These are phyloP conservation scores for Labroides dimidiatus DNA, from an alignment of 2,797 vertebrate species.

Conservation along the genomic window DNA sequence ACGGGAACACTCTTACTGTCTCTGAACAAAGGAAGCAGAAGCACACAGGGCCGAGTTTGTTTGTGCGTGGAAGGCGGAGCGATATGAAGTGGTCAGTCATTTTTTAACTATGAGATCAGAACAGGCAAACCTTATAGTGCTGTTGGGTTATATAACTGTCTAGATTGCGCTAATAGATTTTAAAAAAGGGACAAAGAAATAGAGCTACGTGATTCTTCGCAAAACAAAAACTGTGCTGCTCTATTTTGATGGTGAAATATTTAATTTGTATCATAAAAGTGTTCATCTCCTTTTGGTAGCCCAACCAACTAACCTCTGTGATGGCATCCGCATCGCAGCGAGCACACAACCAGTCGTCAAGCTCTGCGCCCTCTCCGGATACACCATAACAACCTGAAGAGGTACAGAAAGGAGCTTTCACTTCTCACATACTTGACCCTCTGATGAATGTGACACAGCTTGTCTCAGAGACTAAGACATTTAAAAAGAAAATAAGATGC, in stretches of 20 bases:
- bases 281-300: neutral
- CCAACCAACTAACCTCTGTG: constrained; percentile 86
- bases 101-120: neutral
- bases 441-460: neutral
- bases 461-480: neutral
- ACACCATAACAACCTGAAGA: constrained; percentile 94
- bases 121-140: neutral
- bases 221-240: no score
- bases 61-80: neutral
- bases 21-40: constrained; percentile 8
- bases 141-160: neutral
- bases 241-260: neutral
- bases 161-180: neutral
- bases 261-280: neutral
- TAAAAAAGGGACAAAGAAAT: no score
- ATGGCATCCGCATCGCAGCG: constrained; percentile 93
- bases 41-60: constrained; percentile 1
- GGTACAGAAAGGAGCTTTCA: constrained; percentile 25
- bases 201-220: no score
- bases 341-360: constrained; percentile 92
- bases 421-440: neutral
- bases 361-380: constrained; percentile 83
- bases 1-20: neutral
- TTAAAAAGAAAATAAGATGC: neutral
- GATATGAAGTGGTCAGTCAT: neutral